phyloP scores from a whole-genome alignment of 37 sponge, comb jelly and placozoan genomes.

The Bolinopsis microptera region DNA sequence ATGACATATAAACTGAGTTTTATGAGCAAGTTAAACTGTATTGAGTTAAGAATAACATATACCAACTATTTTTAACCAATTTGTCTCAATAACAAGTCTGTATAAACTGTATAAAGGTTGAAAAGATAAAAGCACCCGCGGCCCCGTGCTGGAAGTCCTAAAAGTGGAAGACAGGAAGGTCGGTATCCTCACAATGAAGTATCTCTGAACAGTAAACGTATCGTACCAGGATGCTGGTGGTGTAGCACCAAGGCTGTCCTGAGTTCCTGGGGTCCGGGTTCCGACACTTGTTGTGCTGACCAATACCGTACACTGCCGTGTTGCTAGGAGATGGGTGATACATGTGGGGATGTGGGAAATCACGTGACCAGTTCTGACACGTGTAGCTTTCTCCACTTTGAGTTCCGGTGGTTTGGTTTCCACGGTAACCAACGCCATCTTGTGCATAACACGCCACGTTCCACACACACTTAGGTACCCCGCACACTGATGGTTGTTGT shows the following conservation, averaged over 20 bases:
- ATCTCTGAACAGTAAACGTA: neutral
- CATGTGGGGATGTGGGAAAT: neutral
- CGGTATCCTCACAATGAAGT: neutral
- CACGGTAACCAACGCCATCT: neutral
- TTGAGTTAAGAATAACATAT: no score
- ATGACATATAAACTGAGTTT: no score
- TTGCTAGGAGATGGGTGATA: neutral
- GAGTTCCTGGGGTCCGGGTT: neutral
- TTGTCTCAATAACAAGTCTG: no score
- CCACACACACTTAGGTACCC: neutral
- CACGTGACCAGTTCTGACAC: neutral
- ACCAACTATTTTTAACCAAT: no score
- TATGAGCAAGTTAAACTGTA: no score
- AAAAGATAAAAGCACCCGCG: no score
- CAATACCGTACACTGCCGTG: neutral
- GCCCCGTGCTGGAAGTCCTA: no score
- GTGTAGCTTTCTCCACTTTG: neutral
- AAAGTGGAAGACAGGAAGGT: neutral
- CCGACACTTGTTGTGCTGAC: neutral
- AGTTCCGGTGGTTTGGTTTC: neutral
- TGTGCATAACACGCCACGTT: neutral
- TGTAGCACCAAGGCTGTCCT: neutral
- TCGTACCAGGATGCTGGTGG: neutral
- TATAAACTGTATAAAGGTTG: no score
- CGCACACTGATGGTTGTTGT: neutral